Base-by-base conservation (phyloP, 2,888 invertebrate species). In the Parnassius smintheus region DNA sequence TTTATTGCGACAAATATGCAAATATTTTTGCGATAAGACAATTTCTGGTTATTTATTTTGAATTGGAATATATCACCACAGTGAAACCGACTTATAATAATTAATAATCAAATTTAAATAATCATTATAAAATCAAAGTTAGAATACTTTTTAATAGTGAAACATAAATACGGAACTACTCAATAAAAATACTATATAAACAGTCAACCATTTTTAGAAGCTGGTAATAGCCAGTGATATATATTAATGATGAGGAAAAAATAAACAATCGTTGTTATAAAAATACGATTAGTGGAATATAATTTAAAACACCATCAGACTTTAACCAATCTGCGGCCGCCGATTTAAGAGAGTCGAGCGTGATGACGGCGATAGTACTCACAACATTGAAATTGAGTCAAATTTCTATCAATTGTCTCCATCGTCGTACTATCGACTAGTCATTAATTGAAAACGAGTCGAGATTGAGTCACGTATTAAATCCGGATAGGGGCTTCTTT, bases 401-500 rank as follows among this genome's bases (percentile, higher is more conserved):
- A 65, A 68, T 65, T 61, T 51, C 51, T 68, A 75, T 71, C 78
- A 73, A 77, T 79, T 74, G 80, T 80, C 76, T 72, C 72, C 75
- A 71, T 69, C 72, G 62, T 42, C 56, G 59, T 42, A 54, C 56
- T 69, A 70, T 71, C 73, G 72, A 65, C 74, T 68, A 82, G 78
- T 82, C 83, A 82, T 83, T 82, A 81, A 76, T 81, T 77, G 80
- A 78, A 80, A 74, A 78, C 73, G 65, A 70, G 67, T 71, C 72
- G 77, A 81, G 78, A 88, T 88, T 83, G 81, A 90, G 83, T 90
- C 90, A 89, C 90, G 90, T 90, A 85, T 83, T 79, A 75, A 79
- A 83, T 82, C 83, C 72, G 77, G 77, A 82, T 80, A 81, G 85
- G 81, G 75, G 76, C 81, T 78, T 88, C 86, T 86, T 88, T 88